Conservation (phyloP, 2,113 vertebrate species). For the Hyperoodon ampullatus region DNA sequence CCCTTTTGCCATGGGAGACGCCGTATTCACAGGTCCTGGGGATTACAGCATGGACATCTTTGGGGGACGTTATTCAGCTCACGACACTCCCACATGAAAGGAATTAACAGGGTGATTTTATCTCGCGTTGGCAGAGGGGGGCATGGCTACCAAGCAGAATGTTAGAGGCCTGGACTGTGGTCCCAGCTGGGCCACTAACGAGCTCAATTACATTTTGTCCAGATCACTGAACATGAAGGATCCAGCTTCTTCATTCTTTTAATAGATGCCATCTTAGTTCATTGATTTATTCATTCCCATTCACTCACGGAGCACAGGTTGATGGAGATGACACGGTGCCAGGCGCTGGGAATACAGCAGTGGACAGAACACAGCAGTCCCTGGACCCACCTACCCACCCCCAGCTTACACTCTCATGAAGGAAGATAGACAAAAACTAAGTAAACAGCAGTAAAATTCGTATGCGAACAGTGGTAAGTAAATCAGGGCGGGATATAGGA, state of each 20-base stretch:
- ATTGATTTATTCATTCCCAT: rapidly evolving
- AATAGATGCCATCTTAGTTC: not conserved
- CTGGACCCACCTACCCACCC: not conserved
- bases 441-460: rapidly evolving
- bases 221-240: rapidly evolving
- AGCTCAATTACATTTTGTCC: no score
- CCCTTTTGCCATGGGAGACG: not conserved
- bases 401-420: not conserved
- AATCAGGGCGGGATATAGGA: rapidly evolving
- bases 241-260: not conserved
- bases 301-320: rapidly evolving
- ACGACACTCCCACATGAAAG: not conserved
- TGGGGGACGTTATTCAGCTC: no score
- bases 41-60: rapidly evolving
- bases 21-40: rapidly evolving
- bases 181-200: not conserved
- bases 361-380: not conserved
- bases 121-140: rapidly evolving
- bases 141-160: rapidly evolving
- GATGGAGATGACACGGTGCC: rapidly evolving
- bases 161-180: rapidly evolving
- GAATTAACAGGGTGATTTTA: no score
- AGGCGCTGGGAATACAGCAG: rapidly evolving
- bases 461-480: rapidly evolving
- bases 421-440: not conserved